phyloP scores from a whole-genome alignment of 1,140 invertebrate genomes.

The Drosophila mojavensis region DNA sequence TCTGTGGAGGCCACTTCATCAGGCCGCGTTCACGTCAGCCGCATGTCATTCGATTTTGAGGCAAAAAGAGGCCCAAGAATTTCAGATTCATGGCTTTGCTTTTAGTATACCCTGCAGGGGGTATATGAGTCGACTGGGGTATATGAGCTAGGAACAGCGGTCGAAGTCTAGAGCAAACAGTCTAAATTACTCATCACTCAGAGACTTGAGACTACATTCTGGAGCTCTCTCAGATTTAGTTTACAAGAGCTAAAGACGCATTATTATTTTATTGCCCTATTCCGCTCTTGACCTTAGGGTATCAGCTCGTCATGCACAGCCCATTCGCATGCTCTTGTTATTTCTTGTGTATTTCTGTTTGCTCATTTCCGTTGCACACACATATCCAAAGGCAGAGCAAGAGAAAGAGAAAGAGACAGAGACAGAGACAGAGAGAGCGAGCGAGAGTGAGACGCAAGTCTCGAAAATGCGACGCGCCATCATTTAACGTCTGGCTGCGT shows the following conservation, averaged over 20 bases:
- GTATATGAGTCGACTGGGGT: too few species aligned
- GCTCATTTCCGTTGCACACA: constrained; percentile 69
- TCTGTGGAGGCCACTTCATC: constrained; percentile 37
- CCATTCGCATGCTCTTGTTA: constrained; percentile 10
- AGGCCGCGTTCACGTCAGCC: constrained; percentile 53
- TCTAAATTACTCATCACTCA: too few species aligned
- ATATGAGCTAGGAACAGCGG: too few species aligned
- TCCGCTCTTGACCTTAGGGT: background rate
- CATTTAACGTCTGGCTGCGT: constrained; percentile 55
- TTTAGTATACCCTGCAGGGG: constrained; percentile 4
- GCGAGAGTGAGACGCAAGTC: background rate
- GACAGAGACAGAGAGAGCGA: background rate
- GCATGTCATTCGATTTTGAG: constrained; percentile 70
- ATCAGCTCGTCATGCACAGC: background rate
- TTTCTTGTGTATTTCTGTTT: constrained; percentile 58
- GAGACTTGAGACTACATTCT: background rate
- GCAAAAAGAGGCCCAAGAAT: constrained; percentile 62
- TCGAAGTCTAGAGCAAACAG: too few species aligned
- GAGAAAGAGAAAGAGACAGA: background rate
- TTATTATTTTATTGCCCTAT: too few species aligned
- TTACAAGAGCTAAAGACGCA: too few species aligned
- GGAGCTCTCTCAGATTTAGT: background rate
- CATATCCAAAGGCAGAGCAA: constrained; percentile 9
- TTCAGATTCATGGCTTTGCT: constrained; percentile 75
- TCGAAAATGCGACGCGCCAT: constrained; percentile 59